A percentile compares a stretch with the other conserved stretches of the same genome.
Evolutionary conservation across 2,113 vertebrate species (phyloP).

Genomic region (Hyperopisus bebe): DNA sequence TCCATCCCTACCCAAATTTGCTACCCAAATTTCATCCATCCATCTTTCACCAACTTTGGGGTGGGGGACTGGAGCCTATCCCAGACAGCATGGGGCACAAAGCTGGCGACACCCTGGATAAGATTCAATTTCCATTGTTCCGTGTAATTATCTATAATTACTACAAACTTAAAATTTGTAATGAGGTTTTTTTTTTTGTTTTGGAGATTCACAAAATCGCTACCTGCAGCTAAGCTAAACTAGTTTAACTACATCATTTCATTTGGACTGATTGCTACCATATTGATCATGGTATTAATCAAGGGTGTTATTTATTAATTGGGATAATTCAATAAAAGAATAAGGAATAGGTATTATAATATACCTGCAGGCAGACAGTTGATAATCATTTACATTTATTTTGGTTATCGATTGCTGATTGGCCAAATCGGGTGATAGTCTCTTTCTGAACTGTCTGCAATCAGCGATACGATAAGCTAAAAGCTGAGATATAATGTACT

Average conservation of each 20-base stretch:
- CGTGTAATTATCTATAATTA: not conserved
- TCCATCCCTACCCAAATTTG: too few relatives aligned
- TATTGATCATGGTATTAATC: not conserved
- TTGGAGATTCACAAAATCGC: not conserved
- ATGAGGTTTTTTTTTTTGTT: not conserved
- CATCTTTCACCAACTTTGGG: not conserved
- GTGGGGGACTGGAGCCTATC: not conserved
- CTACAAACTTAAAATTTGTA: not conserved
- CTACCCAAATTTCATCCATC: not conserved
- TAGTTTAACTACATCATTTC: not conserved
- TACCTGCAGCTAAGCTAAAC: not conserved
- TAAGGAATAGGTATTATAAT: not conserved
- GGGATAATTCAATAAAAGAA: not conserved
- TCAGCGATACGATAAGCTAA: not conserved
- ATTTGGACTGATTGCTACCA: not conserved
- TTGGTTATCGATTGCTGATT: not conserved
- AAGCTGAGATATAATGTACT: not conserved
- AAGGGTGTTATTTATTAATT: not conserved
- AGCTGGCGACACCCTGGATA: not conserved
- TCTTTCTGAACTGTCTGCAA: not conserved
- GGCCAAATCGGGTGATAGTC: not conserved
- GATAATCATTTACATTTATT: not conserved
- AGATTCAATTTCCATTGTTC: not conserved
- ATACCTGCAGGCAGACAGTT: not conserved
- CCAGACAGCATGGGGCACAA: not conserved